Conservation (phyloP, 1,140 invertebrate genomes). For the Calliphora vicina region DNA sequence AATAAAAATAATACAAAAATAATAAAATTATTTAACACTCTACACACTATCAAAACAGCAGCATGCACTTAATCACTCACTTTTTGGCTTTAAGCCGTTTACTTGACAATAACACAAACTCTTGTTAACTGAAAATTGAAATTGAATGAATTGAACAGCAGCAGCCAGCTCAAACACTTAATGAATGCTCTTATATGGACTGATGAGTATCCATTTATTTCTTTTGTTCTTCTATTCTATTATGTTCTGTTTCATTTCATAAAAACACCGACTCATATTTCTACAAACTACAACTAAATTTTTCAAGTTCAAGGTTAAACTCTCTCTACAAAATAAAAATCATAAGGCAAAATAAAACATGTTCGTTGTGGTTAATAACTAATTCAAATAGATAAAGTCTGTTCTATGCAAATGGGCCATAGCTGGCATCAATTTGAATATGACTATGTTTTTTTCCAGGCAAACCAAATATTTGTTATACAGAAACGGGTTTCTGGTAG, state of each 20-base stretch:
- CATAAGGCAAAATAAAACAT: no score
- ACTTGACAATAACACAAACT: not conserved
- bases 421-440: no score
- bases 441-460: no score
- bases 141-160: not conserved
- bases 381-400: no score
- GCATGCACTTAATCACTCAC: not conserved
- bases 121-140: not conserved
- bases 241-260: no score
- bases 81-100: not conserved
- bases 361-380: no score
- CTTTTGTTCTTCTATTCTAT: not conserved
- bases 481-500: no score
- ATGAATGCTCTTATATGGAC: not conserved
- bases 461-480: no score
- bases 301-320: not conserved
- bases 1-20: not conserved
- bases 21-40: not conserved
- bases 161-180: not conserved
- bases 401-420: no score
- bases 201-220: not conserved
- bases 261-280: not conserved
- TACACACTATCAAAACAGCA: not conserved
- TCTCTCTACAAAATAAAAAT: no score
- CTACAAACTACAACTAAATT: not conserved